A percentile compares a stretch with the other conserved stretches of the same genome.
Conservation (phyloP, 2,888 invertebrate genomes). For the Epistrophe eligans region DNA sequence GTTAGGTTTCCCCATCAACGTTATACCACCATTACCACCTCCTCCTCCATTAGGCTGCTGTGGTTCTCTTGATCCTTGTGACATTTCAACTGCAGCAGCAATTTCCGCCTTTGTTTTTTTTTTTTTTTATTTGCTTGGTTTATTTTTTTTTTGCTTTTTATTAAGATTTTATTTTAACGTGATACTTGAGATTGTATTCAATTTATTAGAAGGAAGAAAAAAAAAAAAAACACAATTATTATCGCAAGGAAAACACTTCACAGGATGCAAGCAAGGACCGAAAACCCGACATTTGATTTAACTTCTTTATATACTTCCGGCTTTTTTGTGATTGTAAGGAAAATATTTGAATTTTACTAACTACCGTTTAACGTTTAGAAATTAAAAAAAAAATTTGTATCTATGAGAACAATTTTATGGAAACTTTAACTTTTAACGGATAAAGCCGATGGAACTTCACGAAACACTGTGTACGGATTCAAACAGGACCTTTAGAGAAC, state of each 20-base stretch:
- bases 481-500: slow-evolving; percentile 53
- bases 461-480: slow-evolving; percentile 46
- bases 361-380: neutral
- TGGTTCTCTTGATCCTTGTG: slow-evolving; percentile 65
- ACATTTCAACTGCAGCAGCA: slow-evolving; percentile 66
- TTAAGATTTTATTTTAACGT: slow-evolving; percentile 24
- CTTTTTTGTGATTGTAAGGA: neutral
- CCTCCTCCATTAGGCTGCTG: slow-evolving; percentile 32
- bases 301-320: slow-evolving; percentile 23
- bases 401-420: neutral
- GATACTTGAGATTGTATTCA: slow-evolving; percentile 39
- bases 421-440: slow-evolving; percentile 16
- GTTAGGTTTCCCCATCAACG: slow-evolving; percentile 61
- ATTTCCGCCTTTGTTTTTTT: slow-evolving; percentile 36
- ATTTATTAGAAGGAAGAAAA: neutral
- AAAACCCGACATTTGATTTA: slow-evolving; percentile 1
- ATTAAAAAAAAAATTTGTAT: neutral
- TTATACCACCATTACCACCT: slow-evolving; percentile 36
- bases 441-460: slow-evolving; percentile 12
- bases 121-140: slow-evolving; percentile 26
- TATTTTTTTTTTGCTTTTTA: slow-evolving; percentile 28
- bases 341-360: neutral
- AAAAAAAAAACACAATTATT: slow-evolving; percentile 13
- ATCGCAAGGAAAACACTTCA: slow-evolving; percentile 25
- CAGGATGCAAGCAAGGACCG: neutral